Evolutionary conservation across 2,797 vertebrate genomes (phyloP), one percentile per base, ranked within the genome.

Genomic region (Masticophis lateralis): DNA sequence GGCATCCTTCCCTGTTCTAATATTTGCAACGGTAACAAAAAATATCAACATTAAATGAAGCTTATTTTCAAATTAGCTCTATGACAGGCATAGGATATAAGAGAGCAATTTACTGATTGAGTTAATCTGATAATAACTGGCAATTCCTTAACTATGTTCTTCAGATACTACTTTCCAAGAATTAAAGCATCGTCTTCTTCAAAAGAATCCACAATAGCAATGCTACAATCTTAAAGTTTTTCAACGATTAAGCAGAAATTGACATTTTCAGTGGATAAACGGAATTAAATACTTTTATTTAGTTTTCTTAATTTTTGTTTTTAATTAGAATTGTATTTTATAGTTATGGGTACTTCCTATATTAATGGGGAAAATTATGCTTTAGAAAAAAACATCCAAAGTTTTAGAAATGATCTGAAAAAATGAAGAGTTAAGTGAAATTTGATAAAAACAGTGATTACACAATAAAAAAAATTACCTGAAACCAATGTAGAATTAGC

Each of bases 131-230:
- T 25, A 87, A 63, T 87, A 2, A 92, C 94, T 91, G 32, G 89
- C 11, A 27, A 92, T 96, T 97, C 97, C 97, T 97, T 98, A 93
- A 98, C 96, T 0, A 0, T 93, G 66, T 37, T 92, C 91, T 66
- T 93, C 97, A 99, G 99, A 97, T 99, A 99, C 13, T 99, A 99
- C 96, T 99, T 98, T 96, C 96, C 97, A 86, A 98, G 97, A 94
- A 96, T 96, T 87, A 96, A 95, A 93, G 92, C 94, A 13, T 86
- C 91, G 28, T 87, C 94, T 14, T 89, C 93, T 22, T 93, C 96
- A 25, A 89, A 95, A 27, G n/a, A 74, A 0, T 86, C 97, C 14
- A 53, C 86, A 63, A 1, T 10, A 51, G 56, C 87, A 95, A 89
- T 86, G 37, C 89, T 86, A 47, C 92, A 95, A n/a, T 93, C 96